Base-by-base conservation (phyloP, 2,888 invertebrate genomes). In the Eubasilissa splendida region DNA sequence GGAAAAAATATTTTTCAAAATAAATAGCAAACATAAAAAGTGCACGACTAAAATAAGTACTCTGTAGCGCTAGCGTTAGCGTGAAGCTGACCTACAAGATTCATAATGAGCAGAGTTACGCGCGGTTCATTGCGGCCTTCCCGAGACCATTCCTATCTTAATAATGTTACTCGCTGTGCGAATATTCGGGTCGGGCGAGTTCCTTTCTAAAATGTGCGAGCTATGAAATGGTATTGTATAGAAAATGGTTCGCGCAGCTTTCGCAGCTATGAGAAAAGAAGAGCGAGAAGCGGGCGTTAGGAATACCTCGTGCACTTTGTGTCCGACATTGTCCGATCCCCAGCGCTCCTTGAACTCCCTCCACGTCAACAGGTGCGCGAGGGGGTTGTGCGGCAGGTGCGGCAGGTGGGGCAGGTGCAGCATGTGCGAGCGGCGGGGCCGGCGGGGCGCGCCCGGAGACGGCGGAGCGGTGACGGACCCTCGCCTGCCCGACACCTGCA, bases 381-480 rank as follows among this genome's bases (percentile, higher is more conserved):
- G 63, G 22, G 77, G 78, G n/a, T 80, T 58, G 56, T 84, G 84
- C 5, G 82, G 84, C 54, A 82, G 65, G 59, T 82, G 84, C 1
- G 84, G 83, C 10, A 80, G 63, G 68, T 79, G 83, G 22, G 77
- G 80, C n/a, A 79, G 58, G 58, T 82, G 80, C 4, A 79, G 81
- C 50, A 79, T 22, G 70, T 79, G 84, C 66, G 74, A 66, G 65
- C 66, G 63, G 3, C 56, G 42, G 33, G 71, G 81, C 5, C 81
- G 76, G 14, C 79, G 79, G 58, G 87, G 89, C 80, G 90, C 90
- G n/a, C 88, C 88, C 8, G 91, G 91, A 52, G 91, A 91, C 0
- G 91, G 90, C 12, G 91, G 91, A 50, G 90, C 91, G 7, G 91
- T 91, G 71, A 90, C 86, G 3, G 90, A 91, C 84, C 87, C 87